Conservation (phyloP, 2,113 vertebrate species). For the Nycticorax nycticorax region DNA sequence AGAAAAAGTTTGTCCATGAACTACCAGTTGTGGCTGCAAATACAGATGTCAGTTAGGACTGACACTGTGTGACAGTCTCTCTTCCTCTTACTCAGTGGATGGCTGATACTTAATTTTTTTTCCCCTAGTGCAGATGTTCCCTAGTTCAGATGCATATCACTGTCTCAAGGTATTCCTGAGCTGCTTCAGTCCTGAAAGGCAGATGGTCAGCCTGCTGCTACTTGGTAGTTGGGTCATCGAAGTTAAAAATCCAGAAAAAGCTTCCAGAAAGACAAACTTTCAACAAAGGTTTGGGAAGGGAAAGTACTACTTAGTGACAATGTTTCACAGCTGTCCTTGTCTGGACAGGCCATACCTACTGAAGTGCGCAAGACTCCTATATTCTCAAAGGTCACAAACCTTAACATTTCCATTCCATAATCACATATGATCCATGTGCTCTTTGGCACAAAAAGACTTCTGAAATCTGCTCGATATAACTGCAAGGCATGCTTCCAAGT, state of each 20-base stretch:
- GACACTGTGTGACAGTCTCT: not conserved
- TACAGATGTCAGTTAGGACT: not conserved
- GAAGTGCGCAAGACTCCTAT: too few relatives aligned
- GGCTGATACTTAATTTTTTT: not conserved
- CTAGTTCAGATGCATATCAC: not conserved
- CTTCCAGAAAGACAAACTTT: not conserved
- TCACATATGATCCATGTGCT: accelerated
- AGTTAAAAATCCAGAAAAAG: not conserved
- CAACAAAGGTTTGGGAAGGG: not conserved
- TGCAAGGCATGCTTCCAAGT: not conserved
- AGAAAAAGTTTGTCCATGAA: not conserved
- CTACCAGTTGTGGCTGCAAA: not conserved
- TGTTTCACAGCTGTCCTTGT: not conserved
- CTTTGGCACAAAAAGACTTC: not conserved
- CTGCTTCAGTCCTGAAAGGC: not conserved
- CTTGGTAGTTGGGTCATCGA: not conserved
- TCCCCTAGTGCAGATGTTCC: not conserved
- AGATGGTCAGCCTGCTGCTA: not conserved
- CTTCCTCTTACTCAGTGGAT: not conserved
- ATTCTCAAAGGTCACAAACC: not conserved
- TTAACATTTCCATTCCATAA: accelerated
- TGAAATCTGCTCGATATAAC: not conserved
- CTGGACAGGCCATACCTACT: not conserved
- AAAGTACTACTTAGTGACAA: not conserved
- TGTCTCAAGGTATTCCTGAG: not conserved